Base-by-base conservation (phyloP, 2,113 vertebrate species). In the Aythya baeri region DNA sequence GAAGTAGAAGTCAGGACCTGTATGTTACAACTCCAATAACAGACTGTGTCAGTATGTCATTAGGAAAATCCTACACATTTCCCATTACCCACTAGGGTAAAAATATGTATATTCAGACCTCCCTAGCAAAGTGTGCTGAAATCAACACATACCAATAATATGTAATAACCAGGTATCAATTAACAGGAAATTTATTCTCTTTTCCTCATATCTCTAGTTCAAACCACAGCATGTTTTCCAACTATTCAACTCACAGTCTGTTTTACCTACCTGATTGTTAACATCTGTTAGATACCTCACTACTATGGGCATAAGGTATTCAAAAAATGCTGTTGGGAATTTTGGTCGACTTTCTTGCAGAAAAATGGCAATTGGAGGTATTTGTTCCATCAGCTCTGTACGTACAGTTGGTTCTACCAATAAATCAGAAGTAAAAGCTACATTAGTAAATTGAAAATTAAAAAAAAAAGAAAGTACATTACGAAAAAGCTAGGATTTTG, bases 341-440 rank as follows among this genome's bases (percentile, higher is more conserved):
- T 98, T 98, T 65, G 98, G 98, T 78, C 98, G 97, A 96, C 97
- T 99, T 96, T 99, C 99, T 58, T 98, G 98, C 43, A 99, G 97
- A 95, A 99, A 99, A 98, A 99, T 98, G 74, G 98, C 98, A 81
- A 99, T 98, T 36, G 99, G 98, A 83, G 99, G 99, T 57, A 99
- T 98, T 92, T 99, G 99, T 63, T 99, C 99, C 99, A 99, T 99
- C 93, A 99, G 98, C 90, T 99, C 99, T 34, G 98, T 98, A 82
- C 98, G 94, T 43, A 99, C 99, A 27, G 98, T 99, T 61, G 99
- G 99, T 94, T 99, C 99, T 99, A 96, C 70, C 15, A 79, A 96
- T 52, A 92, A 29, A 94, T 89, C 83, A 54, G 85, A 88, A 80
- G 38, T 29, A 57, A 72, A 79, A 74, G 76, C 27, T 52, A 58